These are phyloP conservation scores for Anas flavirostris DNA, from an alignment of 2,797 vertebrate species.

Conservation along the genomic window DNA sequence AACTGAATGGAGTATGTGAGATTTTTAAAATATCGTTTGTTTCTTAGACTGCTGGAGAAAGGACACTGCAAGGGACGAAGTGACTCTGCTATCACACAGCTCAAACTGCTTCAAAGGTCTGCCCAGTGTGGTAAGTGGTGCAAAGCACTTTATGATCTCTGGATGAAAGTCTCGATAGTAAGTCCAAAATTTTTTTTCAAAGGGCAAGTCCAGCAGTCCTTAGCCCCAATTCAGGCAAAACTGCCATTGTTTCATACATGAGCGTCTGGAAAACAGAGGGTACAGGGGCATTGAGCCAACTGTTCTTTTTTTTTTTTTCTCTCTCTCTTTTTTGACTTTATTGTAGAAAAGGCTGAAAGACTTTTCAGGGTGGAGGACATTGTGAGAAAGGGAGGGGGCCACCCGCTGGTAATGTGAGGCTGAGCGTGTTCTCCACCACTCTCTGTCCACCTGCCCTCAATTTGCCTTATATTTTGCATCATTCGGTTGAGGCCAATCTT, in stretches of 20 bases:
- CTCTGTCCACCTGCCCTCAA: background rate
- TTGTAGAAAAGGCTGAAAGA: background rate
- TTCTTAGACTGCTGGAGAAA: slow-evolving; percentile 4
- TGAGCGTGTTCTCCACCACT: background rate
- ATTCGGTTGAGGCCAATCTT: background rate
- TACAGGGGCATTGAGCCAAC: background rate
- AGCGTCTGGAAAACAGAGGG: slow-evolving; percentile 37
- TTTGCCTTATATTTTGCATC: background rate
- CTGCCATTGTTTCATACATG: slow-evolving; percentile 37
- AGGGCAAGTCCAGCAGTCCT: slow-evolving; percentile 28
- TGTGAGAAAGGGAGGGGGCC: background rate
- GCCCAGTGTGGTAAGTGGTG: background rate
- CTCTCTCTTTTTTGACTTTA: background rate
- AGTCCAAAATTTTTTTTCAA: background rate
- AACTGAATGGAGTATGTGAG: background rate
- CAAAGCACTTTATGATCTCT: slow-evolving; percentile 31
- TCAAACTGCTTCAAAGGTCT: slow-evolving; percentile 29
- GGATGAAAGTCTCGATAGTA: slow-evolving; percentile 25
- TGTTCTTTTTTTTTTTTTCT: background rate
- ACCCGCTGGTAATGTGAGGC: background rate
- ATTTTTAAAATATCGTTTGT: slow-evolving; percentile 23
- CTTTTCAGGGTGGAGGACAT: background rate
- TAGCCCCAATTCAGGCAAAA: slow-evolving; percentile 16
- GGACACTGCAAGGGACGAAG: background rate
- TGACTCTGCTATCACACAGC: background rate